A percentile compares a stretch with the other conserved stretches of the same genome.
Evolutionary conservation across 2,113 vertebrate genomes (phyloP).

Genomic region (Nymphicus hollandicus): DNA sequence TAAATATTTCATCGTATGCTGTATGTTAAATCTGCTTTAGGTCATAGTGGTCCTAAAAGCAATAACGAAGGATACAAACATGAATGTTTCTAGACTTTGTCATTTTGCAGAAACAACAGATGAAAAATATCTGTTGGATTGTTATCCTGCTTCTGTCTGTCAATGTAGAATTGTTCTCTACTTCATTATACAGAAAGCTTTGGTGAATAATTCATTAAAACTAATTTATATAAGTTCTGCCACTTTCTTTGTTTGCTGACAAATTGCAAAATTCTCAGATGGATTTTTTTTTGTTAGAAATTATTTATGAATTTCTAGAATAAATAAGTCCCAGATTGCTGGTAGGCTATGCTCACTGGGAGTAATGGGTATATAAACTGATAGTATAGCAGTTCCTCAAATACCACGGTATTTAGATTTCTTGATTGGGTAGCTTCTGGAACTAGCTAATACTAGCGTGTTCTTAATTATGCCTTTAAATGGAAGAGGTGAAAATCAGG

Average conservation of each 20-base stretch:
- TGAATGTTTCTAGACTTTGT: background rate
- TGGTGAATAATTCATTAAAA: background rate
- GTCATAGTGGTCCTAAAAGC: background rate
- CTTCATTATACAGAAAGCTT: background rate
- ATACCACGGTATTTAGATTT: background rate
- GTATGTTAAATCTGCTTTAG: background rate
- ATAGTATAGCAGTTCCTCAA: background rate
- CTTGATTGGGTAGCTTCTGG: background rate
- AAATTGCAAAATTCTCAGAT: background rate
- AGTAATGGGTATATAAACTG: background rate
- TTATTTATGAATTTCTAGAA: background rate
- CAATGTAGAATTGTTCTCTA: background rate
- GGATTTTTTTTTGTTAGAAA: background rate
- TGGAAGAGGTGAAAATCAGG: background rate
- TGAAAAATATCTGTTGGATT: background rate
- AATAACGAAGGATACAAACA: background rate
- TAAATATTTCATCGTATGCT: background rate
- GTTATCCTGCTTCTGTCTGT: background rate
- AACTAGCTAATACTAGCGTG: background rate
- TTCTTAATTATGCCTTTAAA: background rate
- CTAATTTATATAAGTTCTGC: background rate
- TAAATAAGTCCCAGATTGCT: background rate
- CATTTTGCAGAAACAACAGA: background rate
- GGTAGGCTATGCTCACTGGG: background rate
- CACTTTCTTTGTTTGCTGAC: background rate